phyloP scores from a whole-genome alignment of 2,888 invertebrate species.

The Agrochola circellaris region DNA sequence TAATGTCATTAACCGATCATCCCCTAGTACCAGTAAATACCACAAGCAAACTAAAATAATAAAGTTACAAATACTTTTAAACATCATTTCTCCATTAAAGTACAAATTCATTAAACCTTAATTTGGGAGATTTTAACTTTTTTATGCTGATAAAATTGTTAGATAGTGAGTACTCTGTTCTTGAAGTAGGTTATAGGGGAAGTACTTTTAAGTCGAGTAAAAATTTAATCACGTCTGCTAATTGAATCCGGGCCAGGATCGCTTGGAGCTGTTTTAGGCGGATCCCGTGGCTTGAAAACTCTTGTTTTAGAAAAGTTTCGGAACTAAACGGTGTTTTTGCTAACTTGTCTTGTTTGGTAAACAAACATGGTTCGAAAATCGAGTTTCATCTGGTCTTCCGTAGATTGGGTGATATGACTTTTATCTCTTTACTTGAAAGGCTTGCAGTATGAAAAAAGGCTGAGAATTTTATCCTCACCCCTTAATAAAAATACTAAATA shows the following conservation, averaged over 20 bases:
- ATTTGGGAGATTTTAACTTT: slow-evolving; percentile 73
- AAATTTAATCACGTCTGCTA: slow-evolving; percentile 79
- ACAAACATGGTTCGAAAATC: neutral
- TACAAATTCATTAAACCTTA: slow-evolving; percentile 77
- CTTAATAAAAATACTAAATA: neutral
- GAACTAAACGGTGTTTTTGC: neutral
- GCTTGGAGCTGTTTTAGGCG: slow-evolving; percentile 31
- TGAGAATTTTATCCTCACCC: no score
- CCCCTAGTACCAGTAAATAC: slow-evolving; percentile 58
- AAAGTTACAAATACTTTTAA: slow-evolving; percentile 72
- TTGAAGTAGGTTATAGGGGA: slow-evolving; percentile 67
- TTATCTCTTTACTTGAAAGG: neutral
- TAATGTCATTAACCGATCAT: slow-evolving; percentile 60
- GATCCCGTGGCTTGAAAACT: slow-evolving; percentile 6
- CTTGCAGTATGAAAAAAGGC: neutral
- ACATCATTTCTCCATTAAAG: slow-evolving; percentile 84
- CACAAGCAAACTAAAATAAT: slow-evolving; percentile 60
- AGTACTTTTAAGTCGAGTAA: slow-evolving; percentile 81
- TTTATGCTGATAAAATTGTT: slow-evolving; percentile 76
- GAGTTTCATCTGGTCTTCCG: neutral
- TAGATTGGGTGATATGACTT: neutral
- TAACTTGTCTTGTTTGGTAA: neutral
- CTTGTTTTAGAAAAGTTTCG: slow-evolving; percentile 13
- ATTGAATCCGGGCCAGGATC: slow-evolving; percentile 73
- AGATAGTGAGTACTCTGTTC: slow-evolving; percentile 59